Conservation (phyloP, 2,888 invertebrate genomes). For the Phaonia tiefii region DNA sequence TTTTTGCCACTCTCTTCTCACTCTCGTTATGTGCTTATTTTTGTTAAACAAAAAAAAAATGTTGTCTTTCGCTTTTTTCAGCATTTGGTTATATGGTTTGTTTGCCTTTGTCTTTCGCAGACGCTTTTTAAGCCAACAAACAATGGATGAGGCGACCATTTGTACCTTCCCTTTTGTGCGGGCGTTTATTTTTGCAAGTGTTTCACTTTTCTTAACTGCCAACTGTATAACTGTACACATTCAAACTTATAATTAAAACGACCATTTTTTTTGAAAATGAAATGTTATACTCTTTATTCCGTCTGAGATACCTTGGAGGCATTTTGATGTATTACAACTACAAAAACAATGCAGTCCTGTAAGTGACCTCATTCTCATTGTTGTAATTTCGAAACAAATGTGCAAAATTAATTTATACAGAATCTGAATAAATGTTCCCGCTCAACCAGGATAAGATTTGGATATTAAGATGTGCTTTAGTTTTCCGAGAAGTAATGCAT, state of each 20-base stretch:
- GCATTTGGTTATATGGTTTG: not conserved
- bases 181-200: slow-evolving; percentile 2
- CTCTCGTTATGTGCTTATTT: slow-evolving; percentile 13
- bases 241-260: slow-evolving; percentile 27
- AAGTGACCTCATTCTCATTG: too few species aligned
- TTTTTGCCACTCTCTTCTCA: not conserved
- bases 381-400: too few species aligned
- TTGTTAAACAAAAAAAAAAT: slow-evolving; percentile 10
- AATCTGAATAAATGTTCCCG: too few species aligned
- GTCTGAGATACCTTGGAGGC: not conserved
- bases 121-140: slow-evolving; percentile 26
- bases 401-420: too few species aligned
- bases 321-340: not conserved
- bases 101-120: slow-evolving; percentile 31
- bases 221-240: slow-evolving; percentile 2
- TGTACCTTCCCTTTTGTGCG: slow-evolving; percentile 26
- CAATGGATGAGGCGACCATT: slow-evolving; percentile 25
- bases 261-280: slow-evolving; percentile 10
- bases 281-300: not conserved
- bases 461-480: too few species aligned
- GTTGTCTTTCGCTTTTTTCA: slow-evolving; percentile 14
- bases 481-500: too few species aligned
- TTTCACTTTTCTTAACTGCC: slow-evolving; percentile 7
- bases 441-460: too few species aligned
- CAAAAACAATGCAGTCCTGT: too few species aligned